These are phyloP conservation scores for Nerophis lumbriciformis DNA, from an alignment of 2,113 vertebrate genomes.

Conservation along the genomic window DNA sequence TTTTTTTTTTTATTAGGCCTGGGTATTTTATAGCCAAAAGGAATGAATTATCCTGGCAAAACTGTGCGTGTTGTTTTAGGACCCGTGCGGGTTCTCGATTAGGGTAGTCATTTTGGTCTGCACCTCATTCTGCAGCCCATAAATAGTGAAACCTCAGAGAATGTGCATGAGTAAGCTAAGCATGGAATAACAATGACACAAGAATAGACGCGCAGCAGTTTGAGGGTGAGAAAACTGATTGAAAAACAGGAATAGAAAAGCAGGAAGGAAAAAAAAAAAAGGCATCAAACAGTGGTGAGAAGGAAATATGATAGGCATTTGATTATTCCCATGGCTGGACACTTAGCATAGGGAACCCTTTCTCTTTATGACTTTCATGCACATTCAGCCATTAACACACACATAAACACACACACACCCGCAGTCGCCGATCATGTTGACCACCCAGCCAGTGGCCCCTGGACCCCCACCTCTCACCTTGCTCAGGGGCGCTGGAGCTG, in stretches of 20 bases:
- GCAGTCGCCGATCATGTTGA: conserved; percentile 47
- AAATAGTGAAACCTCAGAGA: conserved; percentile 63
- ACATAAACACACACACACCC: conserved; percentile 53
- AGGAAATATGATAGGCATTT: conserved; percentile 46
- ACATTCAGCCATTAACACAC: conserved; percentile 52
- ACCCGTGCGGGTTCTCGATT: conserved; percentile 50
- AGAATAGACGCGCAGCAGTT: conserved; percentile 43
- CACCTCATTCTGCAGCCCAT: conserved; percentile 60
- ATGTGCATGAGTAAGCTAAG: conserved; percentile 56
- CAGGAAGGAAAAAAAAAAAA: not conserved
- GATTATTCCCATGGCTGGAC: conserved; percentile 50
- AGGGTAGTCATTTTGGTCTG: conserved; percentile 56
- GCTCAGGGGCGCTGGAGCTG: conserved; percentile 54
- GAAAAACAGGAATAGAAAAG: conserved; percentile 29
- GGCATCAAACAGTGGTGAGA: conserved; percentile 27
- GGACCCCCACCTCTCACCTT: conserved; percentile 62
- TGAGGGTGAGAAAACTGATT: conserved; percentile 31
- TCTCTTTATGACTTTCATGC: conserved; percentile 37
- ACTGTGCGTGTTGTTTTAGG: conserved; percentile 60
- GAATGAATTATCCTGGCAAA: conserved; percentile 52
- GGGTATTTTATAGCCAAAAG: conserved; percentile 46
- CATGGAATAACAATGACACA: conserved; percentile 56
- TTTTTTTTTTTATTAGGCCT: conserved; percentile 45
- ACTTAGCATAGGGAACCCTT: conserved; percentile 38
- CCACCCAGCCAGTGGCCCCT: conserved; percentile 69